phyloP scores from a whole-genome alignment of 2,113 vertebrate genomes.

The Phyllopteryx taeniolatus region DNA sequence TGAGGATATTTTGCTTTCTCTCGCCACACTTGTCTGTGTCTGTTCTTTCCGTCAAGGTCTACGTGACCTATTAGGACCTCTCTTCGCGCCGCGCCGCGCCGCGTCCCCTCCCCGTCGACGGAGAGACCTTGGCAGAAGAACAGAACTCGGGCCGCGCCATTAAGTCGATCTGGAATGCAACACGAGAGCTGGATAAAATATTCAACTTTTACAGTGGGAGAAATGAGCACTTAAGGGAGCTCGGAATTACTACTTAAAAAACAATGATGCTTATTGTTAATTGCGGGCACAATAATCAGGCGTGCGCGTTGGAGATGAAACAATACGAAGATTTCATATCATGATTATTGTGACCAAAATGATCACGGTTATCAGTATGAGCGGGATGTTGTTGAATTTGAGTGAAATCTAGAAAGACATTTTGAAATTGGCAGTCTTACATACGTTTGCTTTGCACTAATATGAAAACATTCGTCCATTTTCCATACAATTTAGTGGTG shows the following conservation, averaged over 20 bases:
- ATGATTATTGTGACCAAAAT: no score
- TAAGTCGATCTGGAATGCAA: background rate
- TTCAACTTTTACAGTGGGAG: background rate
- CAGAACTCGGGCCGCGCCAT: background rate
- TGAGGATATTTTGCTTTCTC: conserved; percentile 9
- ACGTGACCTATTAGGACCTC: conserved; percentile 53
- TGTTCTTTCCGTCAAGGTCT: conserved; percentile 27
- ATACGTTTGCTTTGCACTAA: no score
- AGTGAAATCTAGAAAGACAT: no score
- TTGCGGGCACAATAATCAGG: no score
- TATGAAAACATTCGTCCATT: no score
- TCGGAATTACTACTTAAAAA: background rate
- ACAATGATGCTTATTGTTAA: no score
- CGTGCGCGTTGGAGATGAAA: no score
- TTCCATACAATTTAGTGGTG: no score
- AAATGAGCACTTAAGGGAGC: background rate
- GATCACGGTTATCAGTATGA: no score
- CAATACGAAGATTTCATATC: no score
- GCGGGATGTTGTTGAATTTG: no score
- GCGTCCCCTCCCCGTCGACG: conserved; percentile 11
- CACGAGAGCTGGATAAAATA: background rate
- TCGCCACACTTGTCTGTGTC: conserved; percentile 25
- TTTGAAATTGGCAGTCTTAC: no score
- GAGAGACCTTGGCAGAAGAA: conserved; percentile 53
- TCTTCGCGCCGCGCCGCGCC: conserved; percentile 37